Percentiles rank a stretch among this genome's conserved stretches.
Conservation (phyloP, 2,888 invertebrate species). For the Conus canariensis region DNA sequence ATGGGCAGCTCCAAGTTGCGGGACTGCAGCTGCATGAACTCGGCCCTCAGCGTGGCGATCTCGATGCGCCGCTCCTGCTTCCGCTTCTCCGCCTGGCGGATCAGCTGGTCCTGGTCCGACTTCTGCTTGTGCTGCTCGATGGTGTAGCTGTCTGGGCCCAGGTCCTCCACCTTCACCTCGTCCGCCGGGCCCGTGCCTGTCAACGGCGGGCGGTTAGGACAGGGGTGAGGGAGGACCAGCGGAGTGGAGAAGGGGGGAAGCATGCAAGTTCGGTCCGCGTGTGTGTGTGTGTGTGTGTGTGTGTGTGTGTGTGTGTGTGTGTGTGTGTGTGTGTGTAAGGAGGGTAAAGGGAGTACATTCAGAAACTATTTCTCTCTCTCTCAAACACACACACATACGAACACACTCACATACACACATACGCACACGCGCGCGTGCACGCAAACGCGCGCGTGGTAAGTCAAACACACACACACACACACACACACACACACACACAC, state of each 20-base stretch:
- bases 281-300: background rate
- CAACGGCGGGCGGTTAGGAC: background rate
- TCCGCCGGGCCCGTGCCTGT: background rate
- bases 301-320: no score
- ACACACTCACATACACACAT: no score
- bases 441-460: no score
- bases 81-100: conserved; percentile 23
- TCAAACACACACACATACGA: no score
- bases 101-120: conserved; percentile 30
- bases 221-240: background rate
- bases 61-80: conserved; percentile 2
- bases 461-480: no score
- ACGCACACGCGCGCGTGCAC: no score
- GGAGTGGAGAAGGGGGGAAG: background rate
- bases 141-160: conserved; percentile 31
- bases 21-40: conserved; percentile 17
- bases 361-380: no score
- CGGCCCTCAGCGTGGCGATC: background rate
- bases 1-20: background rate
- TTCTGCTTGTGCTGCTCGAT: conserved; percentile 42
- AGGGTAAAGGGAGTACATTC: no score
- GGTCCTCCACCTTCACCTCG: background rate
- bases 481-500: no score
- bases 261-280: no score
- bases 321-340: no score